Conservation (phyloP, 2,113 vertebrate species). For the Pseudorhombus dupliciocellatus region DNA sequence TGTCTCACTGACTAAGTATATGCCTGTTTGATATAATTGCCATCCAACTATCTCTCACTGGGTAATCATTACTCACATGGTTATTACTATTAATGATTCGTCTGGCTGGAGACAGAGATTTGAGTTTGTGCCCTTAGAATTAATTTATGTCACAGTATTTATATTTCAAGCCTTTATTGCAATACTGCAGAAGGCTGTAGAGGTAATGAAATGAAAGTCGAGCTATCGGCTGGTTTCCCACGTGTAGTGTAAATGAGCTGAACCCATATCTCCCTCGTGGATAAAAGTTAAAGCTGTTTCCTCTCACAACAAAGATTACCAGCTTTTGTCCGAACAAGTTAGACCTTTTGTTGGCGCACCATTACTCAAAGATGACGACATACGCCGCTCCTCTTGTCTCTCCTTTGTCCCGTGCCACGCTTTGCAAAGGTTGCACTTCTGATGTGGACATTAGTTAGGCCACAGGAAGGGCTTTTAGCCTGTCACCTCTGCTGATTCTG, state of each 20-base stretch:
- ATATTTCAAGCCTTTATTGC: not conserved
- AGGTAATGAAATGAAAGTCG: not conserved
- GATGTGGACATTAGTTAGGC: conserved; percentile 70
- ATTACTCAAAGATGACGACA: conserved; percentile 77
- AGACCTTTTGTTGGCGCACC: conserved; percentile 60
- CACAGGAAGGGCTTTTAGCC: conserved; percentile 73
- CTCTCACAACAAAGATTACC: conserved; percentile 67
- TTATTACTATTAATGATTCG: conserved; percentile 57
- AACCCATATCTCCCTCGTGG: conserved; percentile 13
- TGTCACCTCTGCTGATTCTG: conserved; percentile 66
- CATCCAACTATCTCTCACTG: conserved; percentile 11
- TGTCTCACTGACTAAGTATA: conserved; percentile 52
- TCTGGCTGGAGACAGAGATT: conserved; percentile 23
- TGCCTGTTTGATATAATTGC: conserved; percentile 57
- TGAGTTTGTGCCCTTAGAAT: not conserved
- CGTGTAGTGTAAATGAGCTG: conserved; percentile 21
- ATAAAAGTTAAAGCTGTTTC: conserved; percentile 36
- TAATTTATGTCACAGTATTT: not conserved
- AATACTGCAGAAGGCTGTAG: conserved; percentile 2
- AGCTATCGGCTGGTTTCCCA: not conserved
- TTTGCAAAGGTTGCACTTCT: conserved; percentile 80
- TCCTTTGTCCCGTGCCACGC: conserved; percentile 58
- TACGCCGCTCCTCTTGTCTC: conserved; percentile 40
- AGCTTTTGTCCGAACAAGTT: conserved; percentile 66
- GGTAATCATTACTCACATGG: conserved; percentile 40